Evolutionary conservation across 2,888 invertebrate genomes (phyloP).

Genomic region (Tyria jacobaeae): DNA sequence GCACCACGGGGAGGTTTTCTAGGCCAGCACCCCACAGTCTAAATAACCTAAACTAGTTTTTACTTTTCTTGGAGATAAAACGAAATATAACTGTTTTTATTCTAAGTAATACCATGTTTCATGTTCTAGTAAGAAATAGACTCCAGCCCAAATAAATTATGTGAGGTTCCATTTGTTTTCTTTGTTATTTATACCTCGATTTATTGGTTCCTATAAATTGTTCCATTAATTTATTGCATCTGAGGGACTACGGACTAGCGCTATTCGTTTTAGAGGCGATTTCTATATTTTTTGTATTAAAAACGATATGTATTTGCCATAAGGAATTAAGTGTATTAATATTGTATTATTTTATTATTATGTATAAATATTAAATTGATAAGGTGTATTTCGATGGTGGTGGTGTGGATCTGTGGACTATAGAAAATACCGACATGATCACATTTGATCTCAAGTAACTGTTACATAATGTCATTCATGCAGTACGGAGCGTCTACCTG

Average conservation of each 20-base stretch:
- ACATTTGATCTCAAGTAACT: too few species aligned
- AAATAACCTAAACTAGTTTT: conserved; percentile 1
- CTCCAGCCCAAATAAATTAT: conserved; percentile 41
- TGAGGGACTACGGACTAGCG: neutral
- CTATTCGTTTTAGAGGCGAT: neutral
- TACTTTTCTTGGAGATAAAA: conserved; percentile 27
- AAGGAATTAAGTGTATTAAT: too few species aligned
- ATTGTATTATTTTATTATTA: too few species aligned
- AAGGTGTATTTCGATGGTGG: too few species aligned
- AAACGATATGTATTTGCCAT: too few species aligned
- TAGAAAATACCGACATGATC: too few species aligned
- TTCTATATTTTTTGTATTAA: neutral
- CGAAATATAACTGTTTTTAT: conserved; percentile 30
- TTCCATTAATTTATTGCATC: conserved; percentile 22
- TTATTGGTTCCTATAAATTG: conserved; percentile 31
- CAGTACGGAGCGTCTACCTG: too few species aligned
- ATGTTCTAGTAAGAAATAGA: conserved; percentile 28
- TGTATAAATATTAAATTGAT: too few species aligned
- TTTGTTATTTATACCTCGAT: conserved; percentile 44
- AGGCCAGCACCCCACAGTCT: too few species aligned
- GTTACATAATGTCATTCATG: too few species aligned
- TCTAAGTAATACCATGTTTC: conserved; percentile 40
- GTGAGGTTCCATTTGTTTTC: conserved; percentile 38
- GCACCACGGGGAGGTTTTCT: too few species aligned
- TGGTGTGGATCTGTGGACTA: too few species aligned